These are phyloP conservation scores for Lymantria monacha DNA, from an alignment of 2,888 invertebrate species.

Conservation along the genomic window DNA sequence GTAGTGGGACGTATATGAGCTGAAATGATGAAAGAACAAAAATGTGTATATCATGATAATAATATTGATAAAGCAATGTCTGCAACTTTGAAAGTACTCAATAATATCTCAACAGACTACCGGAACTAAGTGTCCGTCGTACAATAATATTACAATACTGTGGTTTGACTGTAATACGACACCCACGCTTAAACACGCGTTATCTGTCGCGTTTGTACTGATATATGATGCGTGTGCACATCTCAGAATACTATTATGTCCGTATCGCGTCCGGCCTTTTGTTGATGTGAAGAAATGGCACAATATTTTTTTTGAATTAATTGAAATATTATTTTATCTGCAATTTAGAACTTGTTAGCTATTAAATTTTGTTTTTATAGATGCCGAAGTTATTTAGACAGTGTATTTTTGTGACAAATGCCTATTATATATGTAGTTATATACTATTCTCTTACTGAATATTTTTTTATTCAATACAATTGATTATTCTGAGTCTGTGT, in stretches of 20 bases:
- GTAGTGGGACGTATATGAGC: too few relatives aligned
- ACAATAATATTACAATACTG: constrained; percentile 33
- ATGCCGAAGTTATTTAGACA: too few relatives aligned
- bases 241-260: constrained; percentile 44
- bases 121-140: constrained; percentile 71
- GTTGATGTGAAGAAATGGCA: constrained; percentile 18
- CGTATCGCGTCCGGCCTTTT: constrained; percentile 47
- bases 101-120: constrained; percentile 27
- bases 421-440: too few relatives aligned
- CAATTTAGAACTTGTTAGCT: too few relatives aligned
- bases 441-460: too few relatives aligned
- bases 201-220: constrained; percentile 39
- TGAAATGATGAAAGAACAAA: too few relatives aligned
- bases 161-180: constrained; percentile 68
- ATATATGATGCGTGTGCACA: constrained; percentile 58
- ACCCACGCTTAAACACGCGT: constrained; percentile 44
- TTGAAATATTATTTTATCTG: too few relatives aligned
- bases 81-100: not conserved
- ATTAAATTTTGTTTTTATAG: too few relatives aligned
- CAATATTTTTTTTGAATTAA: constrained; percentile 8
- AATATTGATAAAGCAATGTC: constrained; percentile 1
- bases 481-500: too few relatives aligned
- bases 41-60: not conserved
- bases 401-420: too few relatives aligned
- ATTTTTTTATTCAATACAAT: too few relatives aligned